Conservation (phyloP, 64 coral and sea anemone species). For the Platygyra sinensis region DNA sequence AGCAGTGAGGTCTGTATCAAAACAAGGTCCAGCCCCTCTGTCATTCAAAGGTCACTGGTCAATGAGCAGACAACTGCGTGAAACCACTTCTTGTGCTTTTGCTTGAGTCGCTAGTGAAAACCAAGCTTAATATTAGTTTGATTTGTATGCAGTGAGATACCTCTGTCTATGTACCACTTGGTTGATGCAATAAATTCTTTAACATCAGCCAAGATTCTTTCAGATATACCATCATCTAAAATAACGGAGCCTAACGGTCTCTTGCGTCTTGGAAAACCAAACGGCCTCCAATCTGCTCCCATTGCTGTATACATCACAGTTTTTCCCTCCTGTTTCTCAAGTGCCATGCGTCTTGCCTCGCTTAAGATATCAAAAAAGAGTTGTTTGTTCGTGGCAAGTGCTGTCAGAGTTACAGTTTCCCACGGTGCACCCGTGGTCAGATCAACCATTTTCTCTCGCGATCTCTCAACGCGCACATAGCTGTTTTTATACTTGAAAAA, state of each 20-base stretch:
- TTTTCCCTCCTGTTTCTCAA: conserved; percentile 87
- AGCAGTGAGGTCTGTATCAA: no score
- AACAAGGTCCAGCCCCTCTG: no score
- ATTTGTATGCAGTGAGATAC: conserved; percentile 12
- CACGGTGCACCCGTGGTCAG: conserved; percentile 87
- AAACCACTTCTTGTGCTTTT: no score
- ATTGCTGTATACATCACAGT: conserved; percentile 98
- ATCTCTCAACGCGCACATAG: conserved; percentile 87
- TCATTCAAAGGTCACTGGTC: no score
- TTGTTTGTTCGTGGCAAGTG: conserved; percentile 81
- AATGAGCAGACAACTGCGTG: no score
- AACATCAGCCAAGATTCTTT: conserved; percentile 86
- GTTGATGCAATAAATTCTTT: conserved; percentile 89
- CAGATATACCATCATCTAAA: conserved; percentile 83
- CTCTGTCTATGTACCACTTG: conserved; percentile 99
- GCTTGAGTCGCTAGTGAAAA: no score
- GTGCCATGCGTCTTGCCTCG: conserved; percentile 85
- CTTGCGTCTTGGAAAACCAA: conserved; percentile 92
- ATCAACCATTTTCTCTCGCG: conserved; percentile 97
- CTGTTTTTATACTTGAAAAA: conserved; percentile 94
- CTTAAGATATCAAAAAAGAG: conserved; percentile 89
- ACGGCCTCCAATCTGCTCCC: conserved; percentile 98
- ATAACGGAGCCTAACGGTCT: conserved; percentile 91
- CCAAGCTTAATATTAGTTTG: no score
- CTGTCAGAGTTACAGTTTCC: conserved; percentile 96